Conservation (phyloP, 2,888 invertebrate species). For the Lepidochitona cinerea region DNA sequence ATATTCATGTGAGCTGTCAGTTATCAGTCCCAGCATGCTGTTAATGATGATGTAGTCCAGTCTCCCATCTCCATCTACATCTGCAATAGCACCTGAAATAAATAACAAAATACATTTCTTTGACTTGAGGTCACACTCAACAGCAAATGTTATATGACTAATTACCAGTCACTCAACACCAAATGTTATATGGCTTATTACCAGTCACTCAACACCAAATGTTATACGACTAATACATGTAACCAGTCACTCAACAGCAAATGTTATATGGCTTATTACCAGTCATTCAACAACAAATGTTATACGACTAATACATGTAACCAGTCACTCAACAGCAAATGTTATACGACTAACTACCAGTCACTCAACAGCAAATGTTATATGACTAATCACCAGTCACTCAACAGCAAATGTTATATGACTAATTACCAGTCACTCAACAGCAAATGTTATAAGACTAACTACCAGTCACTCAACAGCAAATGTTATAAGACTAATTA, state of each 20-base stretch:
- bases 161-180: not conserved
- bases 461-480: no score
- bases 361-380: no score
- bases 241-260: not conserved
- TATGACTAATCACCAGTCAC: no score
- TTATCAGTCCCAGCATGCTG: conserved; percentile 18
- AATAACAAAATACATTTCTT: not conserved
- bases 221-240: not conserved
- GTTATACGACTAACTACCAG: no score
- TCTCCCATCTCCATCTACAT: conserved; percentile 60
- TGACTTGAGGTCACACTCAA: not conserved
- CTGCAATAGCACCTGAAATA: conserved; percentile 56
- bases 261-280: no score
- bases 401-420: no score
- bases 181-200: not conserved
- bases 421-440: no score
- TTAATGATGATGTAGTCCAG: conserved; percentile 50
- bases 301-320: no score
- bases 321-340: no score
- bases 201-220: not conserved
- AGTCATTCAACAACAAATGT: no score
- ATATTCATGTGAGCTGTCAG: conserved; percentile 11
- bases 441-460: no score
- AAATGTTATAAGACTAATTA: no score
- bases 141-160: not conserved